These are phyloP conservation scores for Melinopterus prodromus DNA, from an alignment of 2,888 invertebrate species.

Conservation along the genomic window DNA sequence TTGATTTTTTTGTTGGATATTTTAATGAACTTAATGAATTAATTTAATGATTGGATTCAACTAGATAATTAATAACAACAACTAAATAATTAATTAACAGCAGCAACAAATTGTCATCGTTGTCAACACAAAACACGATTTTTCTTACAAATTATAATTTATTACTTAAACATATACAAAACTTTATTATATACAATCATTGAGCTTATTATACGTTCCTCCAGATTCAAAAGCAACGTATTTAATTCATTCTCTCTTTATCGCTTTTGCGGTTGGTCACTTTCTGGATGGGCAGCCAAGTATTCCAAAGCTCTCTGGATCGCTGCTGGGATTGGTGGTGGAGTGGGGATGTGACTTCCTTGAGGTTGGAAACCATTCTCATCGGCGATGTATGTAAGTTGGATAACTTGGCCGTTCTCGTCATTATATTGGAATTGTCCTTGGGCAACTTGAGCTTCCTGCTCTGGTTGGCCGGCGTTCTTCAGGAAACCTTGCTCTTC, in stretches of 20 bases:
- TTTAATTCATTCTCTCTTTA: neutral
- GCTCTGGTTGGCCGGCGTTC: slow-evolving; percentile 64
- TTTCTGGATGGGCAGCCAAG: slow-evolving; percentile 71
- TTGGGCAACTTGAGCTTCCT: slow-evolving; percentile 65
- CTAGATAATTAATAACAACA: too few relatives aligned
- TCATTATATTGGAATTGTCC: slow-evolving; percentile 68
- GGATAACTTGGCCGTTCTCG: slow-evolving; percentile 62
- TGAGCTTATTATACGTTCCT: neutral
- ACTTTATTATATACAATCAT: neutral
- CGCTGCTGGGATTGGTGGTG: slow-evolving; percentile 75
- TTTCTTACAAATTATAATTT: neutral
- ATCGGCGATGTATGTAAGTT: slow-evolving; percentile 71
- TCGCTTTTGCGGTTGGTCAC: neutral
- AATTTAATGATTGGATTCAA: too few relatives aligned
- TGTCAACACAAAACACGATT: neutral
- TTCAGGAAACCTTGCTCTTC: slow-evolving; percentile 68
- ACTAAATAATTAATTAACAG: neutral
- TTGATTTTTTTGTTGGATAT: too few relatives aligned
- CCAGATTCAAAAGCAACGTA: neutral
- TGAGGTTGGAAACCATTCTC: slow-evolving; percentile 75
- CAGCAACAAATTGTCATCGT: neutral
- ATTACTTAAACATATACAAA: neutral
- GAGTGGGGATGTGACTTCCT: slow-evolving; percentile 69
- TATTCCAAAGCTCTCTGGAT: slow-evolving; percentile 73
- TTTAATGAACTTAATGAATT: too few relatives aligned